Evolutionary conservation across 2,888 invertebrate genomes (phyloP).

Genomic region (Cephus spinipes): DNA sequence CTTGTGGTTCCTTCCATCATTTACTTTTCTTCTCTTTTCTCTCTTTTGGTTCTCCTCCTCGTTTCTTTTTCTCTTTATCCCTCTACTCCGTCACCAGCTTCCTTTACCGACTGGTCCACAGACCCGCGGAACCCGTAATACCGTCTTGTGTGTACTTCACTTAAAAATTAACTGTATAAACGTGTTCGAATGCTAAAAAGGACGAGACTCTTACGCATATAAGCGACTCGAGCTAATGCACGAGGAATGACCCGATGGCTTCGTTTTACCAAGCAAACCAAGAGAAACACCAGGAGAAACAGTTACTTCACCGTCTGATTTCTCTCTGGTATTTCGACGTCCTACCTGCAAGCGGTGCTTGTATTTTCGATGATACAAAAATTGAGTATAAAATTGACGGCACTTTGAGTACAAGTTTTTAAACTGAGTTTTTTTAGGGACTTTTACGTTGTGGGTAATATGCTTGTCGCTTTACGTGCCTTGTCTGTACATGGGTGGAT

Average conservation of each 20-base stretch:
- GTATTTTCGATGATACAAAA: background rate
- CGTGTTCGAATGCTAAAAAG: background rate
- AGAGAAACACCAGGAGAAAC: background rate
- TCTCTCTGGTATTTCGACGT: background rate
- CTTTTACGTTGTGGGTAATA: background rate
- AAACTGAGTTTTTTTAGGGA: background rate
- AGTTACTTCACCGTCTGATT: background rate
- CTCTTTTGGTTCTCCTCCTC: slow-evolving; percentile 14
- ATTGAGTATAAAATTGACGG: background rate
- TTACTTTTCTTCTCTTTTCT: slow-evolving; percentile 4
- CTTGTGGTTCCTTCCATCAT: slow-evolving; percentile 1
- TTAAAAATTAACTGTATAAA: background rate
- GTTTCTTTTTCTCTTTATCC: background rate
- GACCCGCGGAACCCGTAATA: background rate
- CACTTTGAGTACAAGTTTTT: background rate
- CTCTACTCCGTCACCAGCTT: background rate
- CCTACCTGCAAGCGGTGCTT: background rate
- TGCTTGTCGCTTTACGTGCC: background rate
- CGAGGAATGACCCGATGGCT: background rate
- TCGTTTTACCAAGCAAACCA: background rate
- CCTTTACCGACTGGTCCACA: background rate
- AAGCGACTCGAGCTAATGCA: background rate
- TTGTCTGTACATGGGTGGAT: background rate
- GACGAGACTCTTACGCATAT: background rate
- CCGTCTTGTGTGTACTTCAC: background rate